Conservation (phyloP, 2,888 invertebrate species). For the Pollenia amentaria region DNA sequence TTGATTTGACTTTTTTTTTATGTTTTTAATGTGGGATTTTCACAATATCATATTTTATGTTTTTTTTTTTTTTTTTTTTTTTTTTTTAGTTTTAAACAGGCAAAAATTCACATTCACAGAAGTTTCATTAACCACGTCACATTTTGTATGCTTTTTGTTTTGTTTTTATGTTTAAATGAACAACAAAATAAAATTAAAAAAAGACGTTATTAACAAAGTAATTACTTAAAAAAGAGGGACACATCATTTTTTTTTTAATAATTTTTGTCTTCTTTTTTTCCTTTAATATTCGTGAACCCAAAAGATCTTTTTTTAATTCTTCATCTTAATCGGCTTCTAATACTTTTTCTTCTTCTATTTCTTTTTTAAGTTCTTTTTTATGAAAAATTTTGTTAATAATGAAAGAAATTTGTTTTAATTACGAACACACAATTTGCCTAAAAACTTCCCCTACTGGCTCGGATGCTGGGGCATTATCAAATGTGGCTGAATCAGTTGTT, state of each 20-base stretch:
- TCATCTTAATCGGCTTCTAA: slow-evolving; percentile 15
- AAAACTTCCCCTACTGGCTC: slow-evolving; percentile 79
- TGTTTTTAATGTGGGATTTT: slow-evolving; percentile 60
- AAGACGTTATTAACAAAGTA: slow-evolving; percentile 54
- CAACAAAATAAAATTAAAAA: slow-evolving; percentile 38
- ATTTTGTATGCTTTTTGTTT: slow-evolving; percentile 42
- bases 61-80: slow-evolving; percentile 28
- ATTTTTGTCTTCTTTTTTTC: slow-evolving; percentile 6
- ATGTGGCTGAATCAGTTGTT: slow-evolving; percentile 83
- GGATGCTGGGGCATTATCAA: slow-evolving; percentile 84
- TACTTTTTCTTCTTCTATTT: slow-evolving; percentile 22
- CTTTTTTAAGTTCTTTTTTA: slow-evolving; percentile 45
- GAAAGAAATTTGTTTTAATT: slow-evolving; percentile 65
- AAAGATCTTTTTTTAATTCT: slow-evolving; percentile 18
- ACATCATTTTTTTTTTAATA: slow-evolving; percentile 23
- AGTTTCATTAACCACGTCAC: slow-evolving; percentile 57
- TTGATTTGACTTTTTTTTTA: slow-evolving; percentile 48
- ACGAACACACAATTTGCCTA: slow-evolving; percentile 72
- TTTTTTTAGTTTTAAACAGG: slow-evolving; percentile 59
- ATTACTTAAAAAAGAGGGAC: slow-evolving; percentile 28
- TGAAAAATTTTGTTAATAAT: slow-evolving; percentile 54
- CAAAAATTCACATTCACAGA: slow-evolving; percentile 69
- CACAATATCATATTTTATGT: slow-evolving; percentile 61
- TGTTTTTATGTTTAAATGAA: slow-evolving; percentile 19
- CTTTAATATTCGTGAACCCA: slow-evolving; percentile 32